These are phyloP conservation scores for Apantesis nais DNA, from an alignment of 2,888 invertebrate species.

Conservation along the genomic window DNA sequence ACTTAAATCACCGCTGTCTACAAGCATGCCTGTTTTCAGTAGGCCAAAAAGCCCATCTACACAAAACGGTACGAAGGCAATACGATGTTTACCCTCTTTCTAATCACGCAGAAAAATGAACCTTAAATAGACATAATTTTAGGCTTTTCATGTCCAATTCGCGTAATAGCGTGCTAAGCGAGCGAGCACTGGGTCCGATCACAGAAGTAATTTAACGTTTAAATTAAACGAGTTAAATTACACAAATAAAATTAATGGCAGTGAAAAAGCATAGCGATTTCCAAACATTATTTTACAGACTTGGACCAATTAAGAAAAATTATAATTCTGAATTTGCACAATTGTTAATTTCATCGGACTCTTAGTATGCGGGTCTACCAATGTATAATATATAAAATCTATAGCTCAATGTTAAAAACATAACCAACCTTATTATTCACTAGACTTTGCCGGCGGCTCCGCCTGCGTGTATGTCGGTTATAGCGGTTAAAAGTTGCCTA, in stretches of 20 bases:
- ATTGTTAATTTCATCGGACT: slow-evolving; percentile 22
- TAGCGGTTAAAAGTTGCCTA: no score
- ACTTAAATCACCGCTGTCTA: slow-evolving; percentile 79
- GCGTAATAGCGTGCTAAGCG: slow-evolving; percentile 21
- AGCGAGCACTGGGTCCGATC: slow-evolving; percentile 52
- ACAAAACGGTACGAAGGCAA: slow-evolving; percentile 59
- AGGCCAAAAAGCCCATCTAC: slow-evolving; percentile 74
- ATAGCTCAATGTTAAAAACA: not conserved
- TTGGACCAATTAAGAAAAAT: slow-evolving; percentile 51
- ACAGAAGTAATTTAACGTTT: slow-evolving; percentile 67
- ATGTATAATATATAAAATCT: not conserved
- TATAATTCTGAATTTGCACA: slow-evolving; percentile 27
- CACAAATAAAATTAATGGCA: slow-evolving; percentile 74
- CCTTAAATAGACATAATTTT: slow-evolving; percentile 53
- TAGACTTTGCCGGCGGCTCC: no score
- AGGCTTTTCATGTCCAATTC: slow-evolving; percentile 42
- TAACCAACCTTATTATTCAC: not conserved
- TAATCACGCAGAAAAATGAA: slow-evolving; percentile 60
- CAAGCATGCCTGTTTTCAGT: slow-evolving; percentile 71
- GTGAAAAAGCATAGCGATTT: slow-evolving; percentile 67
- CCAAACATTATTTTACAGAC: slow-evolving; percentile 59
- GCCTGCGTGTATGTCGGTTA: no score
- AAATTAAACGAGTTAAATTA: slow-evolving; percentile 75
- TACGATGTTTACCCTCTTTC: slow-evolving; percentile 52
- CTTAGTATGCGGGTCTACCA: slow-evolving; percentile 1